Evolutionary conservation across 2,797 vertebrate genomes (phyloP).

Genomic region (Rhodeus uyekii): DNA sequence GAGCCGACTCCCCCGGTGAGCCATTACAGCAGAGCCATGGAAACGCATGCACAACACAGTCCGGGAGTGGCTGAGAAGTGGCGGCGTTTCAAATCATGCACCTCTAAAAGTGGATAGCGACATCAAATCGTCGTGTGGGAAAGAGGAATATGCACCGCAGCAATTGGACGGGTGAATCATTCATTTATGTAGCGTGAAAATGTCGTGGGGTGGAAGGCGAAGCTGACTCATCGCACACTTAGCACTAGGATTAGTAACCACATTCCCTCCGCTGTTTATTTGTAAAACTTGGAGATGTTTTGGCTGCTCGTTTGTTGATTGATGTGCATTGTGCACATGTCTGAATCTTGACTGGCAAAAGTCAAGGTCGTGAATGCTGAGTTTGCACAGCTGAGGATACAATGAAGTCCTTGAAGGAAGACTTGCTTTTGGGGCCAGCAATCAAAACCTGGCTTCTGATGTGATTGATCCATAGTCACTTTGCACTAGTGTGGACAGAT

Average conservation of each 20-base stretch:
- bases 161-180: conserved; percentile 1
- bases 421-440: conserved; percentile 15
- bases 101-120: conserved; percentile 33
- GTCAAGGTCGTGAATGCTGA: background rate
- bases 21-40: conserved; percentile 41
- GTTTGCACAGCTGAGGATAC: conserved; percentile 34
- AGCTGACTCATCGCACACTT: conserved; percentile 33
- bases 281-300: conserved; percentile 33
- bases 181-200: conserved; percentile 26
- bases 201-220: conserved; percentile 10
- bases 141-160: background rate
- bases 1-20: conserved; percentile 35
- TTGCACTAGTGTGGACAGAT: conserved; percentile 28
- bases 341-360: conserved; percentile 7
- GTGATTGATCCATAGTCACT: conserved; percentile 11
- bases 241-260: conserved; percentile 8
- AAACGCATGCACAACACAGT: conserved; percentile 42
- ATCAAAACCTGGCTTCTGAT: conserved; percentile 22
- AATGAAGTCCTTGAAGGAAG: conserved; percentile 23
- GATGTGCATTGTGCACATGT: conserved; percentile 32
- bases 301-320: background rate
- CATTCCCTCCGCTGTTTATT: conserved; percentile 39
- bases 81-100: conserved; percentile 18
- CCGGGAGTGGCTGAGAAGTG: conserved; percentile 36
- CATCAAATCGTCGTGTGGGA: conserved; percentile 27